Percentiles rank a stretch among this genome's conserved stretches.
These are phyloP conservation scores for Melipona bicolor DNA, from an alignment of 2,888 invertebrate species.

Conservation along the genomic window DNA sequence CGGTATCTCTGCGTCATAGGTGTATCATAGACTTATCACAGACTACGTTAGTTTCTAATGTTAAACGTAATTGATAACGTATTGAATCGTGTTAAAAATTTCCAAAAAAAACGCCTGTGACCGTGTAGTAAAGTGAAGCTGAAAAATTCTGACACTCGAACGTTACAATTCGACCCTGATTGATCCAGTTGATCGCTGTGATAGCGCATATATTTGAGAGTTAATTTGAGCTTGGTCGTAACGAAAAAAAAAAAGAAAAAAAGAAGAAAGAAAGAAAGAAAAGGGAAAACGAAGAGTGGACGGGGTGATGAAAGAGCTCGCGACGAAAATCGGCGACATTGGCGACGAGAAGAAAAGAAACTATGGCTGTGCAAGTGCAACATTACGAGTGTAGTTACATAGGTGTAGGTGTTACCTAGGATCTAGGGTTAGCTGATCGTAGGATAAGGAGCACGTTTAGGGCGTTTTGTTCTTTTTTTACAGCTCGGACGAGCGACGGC, in stretches of 20 bases:
- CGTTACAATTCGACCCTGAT: no score
- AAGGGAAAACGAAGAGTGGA: background rate
- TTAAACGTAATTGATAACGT: no score
- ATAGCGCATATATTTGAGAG: no score
- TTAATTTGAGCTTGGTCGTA: background rate
- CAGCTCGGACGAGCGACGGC: slow-evolving; percentile 70
- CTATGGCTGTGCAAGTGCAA: slow-evolving; percentile 83
- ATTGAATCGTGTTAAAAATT: no score
- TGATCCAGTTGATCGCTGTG: no score
- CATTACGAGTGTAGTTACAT: slow-evolving; percentile 83
- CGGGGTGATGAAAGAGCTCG: slow-evolving; percentile 40
- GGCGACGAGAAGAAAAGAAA: slow-evolving; percentile 76
- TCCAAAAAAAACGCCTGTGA: no score
- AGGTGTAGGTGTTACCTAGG: slow-evolving; percentile 83
- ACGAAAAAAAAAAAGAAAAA: background rate
- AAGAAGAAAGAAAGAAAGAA: no score
- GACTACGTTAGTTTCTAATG: no score
- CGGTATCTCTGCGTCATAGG: no score
- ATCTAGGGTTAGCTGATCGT: slow-evolving; percentile 80
- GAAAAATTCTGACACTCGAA: no score
- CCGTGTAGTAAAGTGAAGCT: no score
- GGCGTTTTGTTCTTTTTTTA: slow-evolving; percentile 69
- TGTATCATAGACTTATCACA: no score
- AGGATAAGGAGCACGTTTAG: slow-evolving; percentile 78
- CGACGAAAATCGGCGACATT: slow-evolving; percentile 51